Evolutionary conservation across 2,113 vertebrate species (phyloP).

Genomic region (Piaya cayana): DNA sequence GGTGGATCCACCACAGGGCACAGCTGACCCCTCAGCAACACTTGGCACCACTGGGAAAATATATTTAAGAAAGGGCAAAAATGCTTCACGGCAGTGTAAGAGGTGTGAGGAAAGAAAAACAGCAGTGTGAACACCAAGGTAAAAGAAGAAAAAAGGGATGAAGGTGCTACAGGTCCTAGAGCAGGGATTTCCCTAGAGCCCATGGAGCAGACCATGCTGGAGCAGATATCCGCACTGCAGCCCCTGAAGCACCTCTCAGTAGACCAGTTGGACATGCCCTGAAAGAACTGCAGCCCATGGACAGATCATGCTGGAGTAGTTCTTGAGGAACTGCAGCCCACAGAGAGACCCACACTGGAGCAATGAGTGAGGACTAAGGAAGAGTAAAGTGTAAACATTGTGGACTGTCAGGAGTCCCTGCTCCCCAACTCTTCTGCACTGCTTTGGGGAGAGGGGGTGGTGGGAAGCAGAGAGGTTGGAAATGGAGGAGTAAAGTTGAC

Average conservation of each 20-base stretch:
- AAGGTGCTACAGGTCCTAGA: not conserved
- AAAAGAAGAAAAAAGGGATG: not conserved
- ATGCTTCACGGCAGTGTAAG: accelerated
- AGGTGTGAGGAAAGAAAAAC: not conserved
- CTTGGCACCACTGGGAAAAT: not conserved
- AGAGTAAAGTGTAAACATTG: not conserved
- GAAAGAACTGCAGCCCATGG: not conserved
- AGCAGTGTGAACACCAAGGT: not conserved
- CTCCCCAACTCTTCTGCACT: not conserved
- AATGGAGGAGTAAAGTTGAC: not conserved
- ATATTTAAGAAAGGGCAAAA: not conserved
- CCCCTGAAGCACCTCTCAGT: not conserved
- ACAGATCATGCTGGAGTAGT: not conserved
- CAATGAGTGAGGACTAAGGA: not conserved
- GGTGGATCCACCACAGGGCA: accelerated
- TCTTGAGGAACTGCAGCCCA: not conserved
- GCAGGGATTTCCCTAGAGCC: not conserved
- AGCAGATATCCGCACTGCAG: not conserved
- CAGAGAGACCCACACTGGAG: not conserved
- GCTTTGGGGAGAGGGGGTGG: not conserved
- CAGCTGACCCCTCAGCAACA: accelerated
- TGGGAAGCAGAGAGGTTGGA: not conserved
- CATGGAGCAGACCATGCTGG: not conserved
- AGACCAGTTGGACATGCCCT: not conserved
- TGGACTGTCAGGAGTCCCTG: not conserved